Percentiles rank a stretch among this genome's conserved stretches.
Conservation (phyloP, 2,888 invertebrate genomes). For the Lagria hirta region DNA sequence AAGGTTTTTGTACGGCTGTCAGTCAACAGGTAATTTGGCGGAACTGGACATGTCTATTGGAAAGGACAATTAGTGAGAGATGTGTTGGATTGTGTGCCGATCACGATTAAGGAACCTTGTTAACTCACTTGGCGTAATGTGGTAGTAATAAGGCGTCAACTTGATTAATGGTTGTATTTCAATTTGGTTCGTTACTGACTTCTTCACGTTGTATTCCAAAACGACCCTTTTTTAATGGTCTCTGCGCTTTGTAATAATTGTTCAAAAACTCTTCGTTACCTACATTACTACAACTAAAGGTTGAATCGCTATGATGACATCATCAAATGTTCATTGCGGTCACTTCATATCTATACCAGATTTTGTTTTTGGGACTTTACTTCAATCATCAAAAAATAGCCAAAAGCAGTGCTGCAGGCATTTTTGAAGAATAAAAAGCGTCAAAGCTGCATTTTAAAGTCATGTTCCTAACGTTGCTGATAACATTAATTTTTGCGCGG, state of each 20-base stretch:
- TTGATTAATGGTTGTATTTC: slow-evolving; percentile 53
- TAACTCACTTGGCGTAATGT: slow-evolving; percentile 47
- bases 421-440: too few relatives aligned
- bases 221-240: slow-evolving; percentile 9
- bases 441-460: too few relatives aligned
- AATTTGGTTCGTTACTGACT: slow-evolving; percentile 42
- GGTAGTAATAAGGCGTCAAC: slow-evolving; percentile 51
- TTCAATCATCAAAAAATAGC: too few relatives aligned
- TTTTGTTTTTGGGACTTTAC: too few relatives aligned
- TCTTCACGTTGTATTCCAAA: slow-evolving; percentile 16
- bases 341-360: too few relatives aligned
- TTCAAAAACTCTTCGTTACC: too few relatives aligned
- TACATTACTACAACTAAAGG: too few relatives aligned
- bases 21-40: slow-evolving; percentile 41
- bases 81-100: slow-evolving; percentile 38
- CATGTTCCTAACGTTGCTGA: too few relatives aligned
- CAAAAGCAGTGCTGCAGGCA: too few relatives aligned
- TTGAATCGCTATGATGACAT: too few relatives aligned
- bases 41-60: slow-evolving; percentile 37
- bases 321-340: too few relatives aligned
- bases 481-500: too few relatives aligned
- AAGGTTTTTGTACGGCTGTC: slow-evolving; percentile 31
- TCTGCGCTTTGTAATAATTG: slow-evolving; percentile 2
- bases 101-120: slow-evolving; percentile 46
- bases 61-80: slow-evolving; percentile 39